These are phyloP conservation scores for Ceratosolen solmsi DNA, from an alignment of 1,140 invertebrate species.

Conservation along the genomic window DNA sequence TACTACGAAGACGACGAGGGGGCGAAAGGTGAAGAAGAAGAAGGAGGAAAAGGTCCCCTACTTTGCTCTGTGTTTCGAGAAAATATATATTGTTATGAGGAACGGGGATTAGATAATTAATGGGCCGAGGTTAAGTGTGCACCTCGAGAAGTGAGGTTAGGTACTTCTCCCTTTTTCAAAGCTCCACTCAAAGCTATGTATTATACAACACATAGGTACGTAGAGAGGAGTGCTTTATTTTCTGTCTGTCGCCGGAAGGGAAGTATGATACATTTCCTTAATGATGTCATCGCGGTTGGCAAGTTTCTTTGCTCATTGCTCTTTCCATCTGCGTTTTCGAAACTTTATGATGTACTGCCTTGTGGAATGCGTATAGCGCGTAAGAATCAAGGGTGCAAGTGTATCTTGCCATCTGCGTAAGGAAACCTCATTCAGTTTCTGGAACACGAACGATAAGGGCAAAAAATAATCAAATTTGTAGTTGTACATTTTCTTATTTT, in stretches of 20 bases:
- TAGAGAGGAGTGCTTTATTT: slow-evolving; percentile 23
- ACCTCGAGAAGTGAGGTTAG: slow-evolving; percentile 4
- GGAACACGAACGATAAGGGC: no score
- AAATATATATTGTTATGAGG: slow-evolving; percentile 57
- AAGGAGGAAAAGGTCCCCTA: neutral
- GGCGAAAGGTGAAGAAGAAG: neutral
- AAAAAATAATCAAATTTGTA: no score
- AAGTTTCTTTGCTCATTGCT: slow-evolving; percentile 27
- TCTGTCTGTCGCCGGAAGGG: slow-evolving; percentile 14
- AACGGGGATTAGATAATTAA: slow-evolving; percentile 57
- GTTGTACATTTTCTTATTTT: no score
- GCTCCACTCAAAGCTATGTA: neutral
- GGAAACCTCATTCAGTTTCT: neutral
- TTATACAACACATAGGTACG: slow-evolving; percentile 5
- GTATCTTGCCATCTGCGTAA: neutral
- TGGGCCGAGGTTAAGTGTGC: slow-evolving; percentile 53
- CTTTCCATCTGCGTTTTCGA: slow-evolving; percentile 27
- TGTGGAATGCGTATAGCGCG: neutral
- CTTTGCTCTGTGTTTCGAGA: neutral
- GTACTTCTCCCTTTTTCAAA: slow-evolving; percentile 29
- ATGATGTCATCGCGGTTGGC: slow-evolving; percentile 46
- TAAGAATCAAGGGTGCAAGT: neutral
- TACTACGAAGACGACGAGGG: no score
- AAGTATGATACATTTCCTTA: slow-evolving; percentile 41
- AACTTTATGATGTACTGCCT: slow-evolving; percentile 25